Conservation (phyloP, 2,888 invertebrate species). For the Aphodius sticticus region DNA sequence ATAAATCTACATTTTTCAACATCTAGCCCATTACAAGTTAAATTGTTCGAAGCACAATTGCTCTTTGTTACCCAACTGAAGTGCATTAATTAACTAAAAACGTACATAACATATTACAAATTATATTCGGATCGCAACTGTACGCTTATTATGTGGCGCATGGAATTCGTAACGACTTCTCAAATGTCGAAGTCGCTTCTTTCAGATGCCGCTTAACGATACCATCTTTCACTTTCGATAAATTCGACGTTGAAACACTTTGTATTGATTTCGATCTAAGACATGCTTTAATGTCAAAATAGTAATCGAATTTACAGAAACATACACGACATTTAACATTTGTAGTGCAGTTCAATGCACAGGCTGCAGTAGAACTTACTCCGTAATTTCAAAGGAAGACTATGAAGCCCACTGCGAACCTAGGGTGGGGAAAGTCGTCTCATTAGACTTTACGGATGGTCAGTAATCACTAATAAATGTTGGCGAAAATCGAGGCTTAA, state of each 20-base stretch:
- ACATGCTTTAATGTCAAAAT: background rate
- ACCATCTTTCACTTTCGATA: background rate
- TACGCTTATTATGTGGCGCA: background rate
- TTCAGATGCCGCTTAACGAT: background rate
- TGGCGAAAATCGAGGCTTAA: too few relatives aligned
- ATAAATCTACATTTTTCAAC: background rate
- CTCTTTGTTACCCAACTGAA: background rate
- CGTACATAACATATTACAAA: background rate
- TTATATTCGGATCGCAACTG: background rate
- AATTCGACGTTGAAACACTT: background rate
- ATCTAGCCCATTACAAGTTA: background rate
- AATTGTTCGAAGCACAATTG: background rate
- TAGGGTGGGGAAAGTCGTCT: too few relatives aligned
- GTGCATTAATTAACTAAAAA: background rate
- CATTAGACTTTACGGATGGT: too few relatives aligned
- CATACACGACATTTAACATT: background rate
- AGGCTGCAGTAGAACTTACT: too few relatives aligned
- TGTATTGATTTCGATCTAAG: background rate
- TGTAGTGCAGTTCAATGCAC: background rate
- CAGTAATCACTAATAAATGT: too few relatives aligned
- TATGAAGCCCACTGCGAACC: too few relatives aligned
- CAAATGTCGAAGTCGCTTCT: background rate
- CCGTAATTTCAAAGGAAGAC: too few relatives aligned
- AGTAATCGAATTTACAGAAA: background rate
- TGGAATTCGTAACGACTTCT: background rate